Conservation (phyloP, 2,113 vertebrate genomes). For the Oncorhynchus nerka region DNA sequence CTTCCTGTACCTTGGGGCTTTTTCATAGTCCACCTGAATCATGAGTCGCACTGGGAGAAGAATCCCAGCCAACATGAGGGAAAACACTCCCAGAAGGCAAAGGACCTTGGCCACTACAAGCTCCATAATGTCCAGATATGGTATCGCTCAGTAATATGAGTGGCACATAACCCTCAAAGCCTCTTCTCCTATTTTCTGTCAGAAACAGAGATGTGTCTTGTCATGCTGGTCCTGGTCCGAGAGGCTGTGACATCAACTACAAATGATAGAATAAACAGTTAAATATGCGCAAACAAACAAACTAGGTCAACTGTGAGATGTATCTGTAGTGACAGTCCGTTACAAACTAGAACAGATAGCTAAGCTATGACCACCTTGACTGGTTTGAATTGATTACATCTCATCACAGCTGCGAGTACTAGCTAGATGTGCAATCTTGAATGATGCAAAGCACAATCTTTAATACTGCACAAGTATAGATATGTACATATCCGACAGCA, state of each 20-base stretch:
- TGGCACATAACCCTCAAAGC: background rate
- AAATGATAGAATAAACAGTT: background rate
- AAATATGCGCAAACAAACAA: background rate
- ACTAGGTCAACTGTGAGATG: no score
- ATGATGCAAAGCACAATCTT: no score
- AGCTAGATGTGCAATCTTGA: no score
- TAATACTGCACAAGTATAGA: no score
- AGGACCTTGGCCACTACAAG: slow-evolving; percentile 82
- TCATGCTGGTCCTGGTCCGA: background rate
- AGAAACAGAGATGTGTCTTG: background rate
- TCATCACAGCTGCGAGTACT: no score
- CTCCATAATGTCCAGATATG: slow-evolving; percentile 64
- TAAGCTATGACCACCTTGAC: no score
- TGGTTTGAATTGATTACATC: no score
- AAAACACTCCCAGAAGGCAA: slow-evolving; percentile 80
- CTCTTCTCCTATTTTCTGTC: background rate
- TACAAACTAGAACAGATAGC: no score
- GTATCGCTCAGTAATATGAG: background rate
- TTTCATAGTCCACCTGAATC: slow-evolving; percentile 72
- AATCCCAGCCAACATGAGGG: slow-evolving; percentile 83
- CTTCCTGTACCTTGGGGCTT: slow-evolving; percentile 74
- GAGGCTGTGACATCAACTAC: background rate
- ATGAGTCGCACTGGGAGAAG: slow-evolving; percentile 85
- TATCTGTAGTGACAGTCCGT: no score
- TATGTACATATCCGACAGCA: no score